These are phyloP conservation scores for Ascidia mentula DNA, from an alignment of 23 tunicate genomes.

Conservation along the genomic window DNA sequence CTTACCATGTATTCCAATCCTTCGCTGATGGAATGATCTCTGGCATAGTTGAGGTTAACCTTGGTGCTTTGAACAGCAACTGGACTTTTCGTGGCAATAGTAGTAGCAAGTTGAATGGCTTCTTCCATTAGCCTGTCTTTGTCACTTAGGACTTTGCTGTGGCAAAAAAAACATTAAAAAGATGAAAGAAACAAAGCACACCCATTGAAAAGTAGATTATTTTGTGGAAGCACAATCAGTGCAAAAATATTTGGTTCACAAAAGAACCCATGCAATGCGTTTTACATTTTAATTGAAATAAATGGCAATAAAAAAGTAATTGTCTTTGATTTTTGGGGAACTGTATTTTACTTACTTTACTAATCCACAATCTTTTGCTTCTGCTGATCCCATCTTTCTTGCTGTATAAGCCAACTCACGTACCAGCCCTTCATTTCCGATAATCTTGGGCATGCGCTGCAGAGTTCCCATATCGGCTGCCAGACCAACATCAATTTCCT, in stretches of 20 bases:
- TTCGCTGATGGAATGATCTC: slow-evolving; percentile 75
- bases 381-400: slow-evolving; percentile 62
- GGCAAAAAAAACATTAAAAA: too few species aligned
- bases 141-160: slow-evolving; percentile 62
- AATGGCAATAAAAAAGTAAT: too few species aligned
- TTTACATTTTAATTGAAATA: too few species aligned
- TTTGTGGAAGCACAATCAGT: too few species aligned
- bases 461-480: slow-evolving; percentile 96
- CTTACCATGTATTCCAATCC: slow-evolving; percentile 75
- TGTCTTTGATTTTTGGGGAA: too few species aligned
- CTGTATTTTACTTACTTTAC: slow-evolving; percentile 67
- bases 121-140: slow-evolving; percentile 63
- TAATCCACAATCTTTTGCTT: slow-evolving; percentile 75
- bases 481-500: slow-evolving; percentile 95
- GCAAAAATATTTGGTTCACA: too few species aligned
- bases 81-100: slow-evolving; percentile 88
- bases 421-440: slow-evolving; percentile 83
- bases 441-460: slow-evolving; percentile 84
- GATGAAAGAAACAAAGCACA: too few species aligned
- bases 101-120: slow-evolving; percentile 65
- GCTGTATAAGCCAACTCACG: slow-evolving; percentile 86
- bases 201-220: too few species aligned
- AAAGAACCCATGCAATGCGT: too few species aligned
- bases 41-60: slow-evolving; percentile 72
- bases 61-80: slow-evolving; percentile 96